Evolutionary conservation across 2,113 vertebrate genomes (phyloP).

Genomic region (Spizaetus ornatus): DNA sequence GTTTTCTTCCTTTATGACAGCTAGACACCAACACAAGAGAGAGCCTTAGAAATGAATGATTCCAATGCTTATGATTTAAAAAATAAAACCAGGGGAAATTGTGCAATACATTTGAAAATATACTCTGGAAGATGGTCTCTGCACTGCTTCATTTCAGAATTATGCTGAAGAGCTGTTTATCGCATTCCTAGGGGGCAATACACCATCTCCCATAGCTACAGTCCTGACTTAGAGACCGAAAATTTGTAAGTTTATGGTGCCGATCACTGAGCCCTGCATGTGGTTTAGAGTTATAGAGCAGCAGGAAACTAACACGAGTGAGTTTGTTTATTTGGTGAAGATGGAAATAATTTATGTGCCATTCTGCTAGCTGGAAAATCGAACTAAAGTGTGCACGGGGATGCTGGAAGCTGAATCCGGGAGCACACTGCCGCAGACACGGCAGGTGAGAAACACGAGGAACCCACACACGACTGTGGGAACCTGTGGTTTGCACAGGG

Average conservation of each 20-base stretch:
- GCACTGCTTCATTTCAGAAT: background rate
- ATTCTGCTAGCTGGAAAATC: background rate
- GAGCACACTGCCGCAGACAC: background rate
- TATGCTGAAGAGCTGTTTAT: background rate
- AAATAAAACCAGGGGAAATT: background rate
- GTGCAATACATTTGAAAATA: background rate
- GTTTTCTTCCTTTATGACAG: background rate
- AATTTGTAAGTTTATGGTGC: background rate
- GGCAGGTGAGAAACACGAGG: background rate
- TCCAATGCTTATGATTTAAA: background rate
- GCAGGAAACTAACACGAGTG: background rate
- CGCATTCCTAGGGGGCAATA: background rate
- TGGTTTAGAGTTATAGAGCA: background rate
- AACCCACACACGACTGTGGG: background rate
- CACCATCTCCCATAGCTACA: background rate
- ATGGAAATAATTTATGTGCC: background rate
- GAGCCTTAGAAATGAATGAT: background rate
- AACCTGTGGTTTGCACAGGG: background rate
- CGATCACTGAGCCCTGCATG: background rate
- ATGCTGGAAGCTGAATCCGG: background rate
- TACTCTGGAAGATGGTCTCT: background rate
- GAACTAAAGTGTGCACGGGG: background rate
- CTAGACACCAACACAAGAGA: background rate
- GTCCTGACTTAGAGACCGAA: background rate
- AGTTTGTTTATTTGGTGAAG: background rate